Evolutionary conservation across 1,140 invertebrate species (phyloP).

Genomic region (Pteromalus puparum): DNA sequence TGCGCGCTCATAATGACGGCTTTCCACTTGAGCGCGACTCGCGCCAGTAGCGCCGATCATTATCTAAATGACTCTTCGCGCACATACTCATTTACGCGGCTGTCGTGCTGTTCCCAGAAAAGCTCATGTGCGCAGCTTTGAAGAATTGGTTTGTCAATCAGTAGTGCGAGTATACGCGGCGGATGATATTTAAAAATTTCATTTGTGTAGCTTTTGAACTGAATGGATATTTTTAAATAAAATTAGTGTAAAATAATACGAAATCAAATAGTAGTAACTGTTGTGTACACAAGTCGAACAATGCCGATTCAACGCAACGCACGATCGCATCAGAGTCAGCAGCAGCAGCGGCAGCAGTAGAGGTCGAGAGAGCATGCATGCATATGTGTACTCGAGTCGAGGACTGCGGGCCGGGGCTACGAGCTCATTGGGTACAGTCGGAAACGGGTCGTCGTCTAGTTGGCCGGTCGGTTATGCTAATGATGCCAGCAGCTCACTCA

Average conservation of each 20-base stretch:
- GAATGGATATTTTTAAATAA: too few relatives aligned
- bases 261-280: not conserved
- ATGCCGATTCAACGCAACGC: slow-evolving; percentile 15
- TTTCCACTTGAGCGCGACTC: slow-evolving; percentile 37
- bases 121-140: not conserved
- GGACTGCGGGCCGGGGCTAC: not conserved
- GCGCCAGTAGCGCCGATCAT: slow-evolving; percentile 39
- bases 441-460: slow-evolving; percentile 54
- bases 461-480: slow-evolving; percentile 67
- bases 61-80: slow-evolving; percentile 44
- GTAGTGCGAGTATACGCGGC: too few relatives aligned
- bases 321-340: not conserved
- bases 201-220: not conserved
- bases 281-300: not conserved
- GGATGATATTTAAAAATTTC: not conserved
- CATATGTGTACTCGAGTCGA: not conserved
- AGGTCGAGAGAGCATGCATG: slow-evolving; percentile 21
- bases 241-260: not conserved
- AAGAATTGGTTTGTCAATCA: too few relatives aligned
- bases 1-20: slow-evolving; percentile 43
- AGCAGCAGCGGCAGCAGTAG: not conserved
- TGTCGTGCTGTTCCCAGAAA: not conserved
- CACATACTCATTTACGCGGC: not conserved
- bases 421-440: slow-evolving; percentile 36
- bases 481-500: slow-evolving; percentile 52